Conservation (phyloP, 2,888 invertebrate species). For the Hirudinaria manillensis region DNA sequence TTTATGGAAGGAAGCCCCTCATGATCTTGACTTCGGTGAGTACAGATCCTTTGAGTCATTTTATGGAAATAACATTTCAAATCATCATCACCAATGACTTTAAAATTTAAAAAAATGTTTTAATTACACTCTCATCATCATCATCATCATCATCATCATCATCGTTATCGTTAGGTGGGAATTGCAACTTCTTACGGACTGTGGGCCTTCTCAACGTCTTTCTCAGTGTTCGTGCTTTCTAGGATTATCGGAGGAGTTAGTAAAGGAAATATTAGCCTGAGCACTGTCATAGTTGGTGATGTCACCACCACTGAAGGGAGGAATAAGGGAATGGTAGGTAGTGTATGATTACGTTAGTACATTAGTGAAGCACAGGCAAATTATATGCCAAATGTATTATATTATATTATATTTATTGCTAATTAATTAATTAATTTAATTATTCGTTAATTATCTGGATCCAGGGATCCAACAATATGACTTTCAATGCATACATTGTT, state of each 20-base stretch:
- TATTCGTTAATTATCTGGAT: too few relatives aligned
- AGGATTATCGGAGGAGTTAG: constrained; percentile 88
- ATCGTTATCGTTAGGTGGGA: constrained; percentile 63
- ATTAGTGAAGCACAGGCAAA: neutral
- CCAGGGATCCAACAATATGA: too few relatives aligned
- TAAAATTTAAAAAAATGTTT: too few relatives aligned
- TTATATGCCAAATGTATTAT: neutral
- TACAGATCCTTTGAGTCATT: neutral
- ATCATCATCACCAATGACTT: too few relatives aligned
- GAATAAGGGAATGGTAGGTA: constrained; percentile 80
- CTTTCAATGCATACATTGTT: too few relatives aligned
- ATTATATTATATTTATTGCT: neutral
- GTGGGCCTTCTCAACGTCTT: constrained; percentile 81
- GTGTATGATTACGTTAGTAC: neutral
- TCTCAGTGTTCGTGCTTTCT: constrained; percentile 82
- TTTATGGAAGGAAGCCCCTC: constrained; percentile 81
- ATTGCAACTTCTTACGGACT: constrained; percentile 77
- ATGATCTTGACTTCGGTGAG: constrained; percentile 76
- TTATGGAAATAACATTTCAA: too few relatives aligned
- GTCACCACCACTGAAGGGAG: constrained; percentile 76
- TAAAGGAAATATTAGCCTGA: constrained; percentile 77
- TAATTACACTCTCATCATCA: too few relatives aligned
- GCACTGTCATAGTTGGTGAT: constrained; percentile 90
- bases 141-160: too few relatives aligned
- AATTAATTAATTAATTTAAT: neutral